Conservation (phyloP, 23 tunicate species). For the Trididemnum nubilum region DNA sequence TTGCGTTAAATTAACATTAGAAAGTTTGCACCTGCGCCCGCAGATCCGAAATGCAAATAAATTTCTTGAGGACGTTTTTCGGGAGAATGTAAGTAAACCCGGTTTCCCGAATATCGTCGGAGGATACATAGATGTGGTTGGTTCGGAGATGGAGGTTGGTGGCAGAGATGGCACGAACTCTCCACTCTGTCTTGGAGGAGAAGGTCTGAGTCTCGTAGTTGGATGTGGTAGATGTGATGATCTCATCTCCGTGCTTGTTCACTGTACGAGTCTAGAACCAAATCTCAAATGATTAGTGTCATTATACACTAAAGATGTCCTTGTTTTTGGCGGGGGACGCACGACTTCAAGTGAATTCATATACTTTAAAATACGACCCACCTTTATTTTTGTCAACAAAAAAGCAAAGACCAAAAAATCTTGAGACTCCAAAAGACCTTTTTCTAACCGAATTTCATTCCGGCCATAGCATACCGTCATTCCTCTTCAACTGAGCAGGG, state of each 20-base stretch:
- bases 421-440: too few species aligned
- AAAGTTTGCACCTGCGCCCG: conserved; percentile 98
- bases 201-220: conserved; percentile 99
- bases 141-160: conserved; percentile 98
- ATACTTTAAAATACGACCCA: neutral
- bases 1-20: too few species aligned
- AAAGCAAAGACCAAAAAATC: too few species aligned
- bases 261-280: conserved; percentile 91
- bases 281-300: too few species aligned
- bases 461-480: too few species aligned
- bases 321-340: neutral
- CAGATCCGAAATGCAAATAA: conserved; percentile 98
- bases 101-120: conserved; percentile 98
- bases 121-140: conserved; percentile 98
- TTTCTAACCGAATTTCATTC: neutral
- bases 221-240: conserved; percentile 98
- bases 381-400: too few species aligned
- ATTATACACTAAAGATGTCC: neutral
- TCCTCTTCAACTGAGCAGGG: too few species aligned
- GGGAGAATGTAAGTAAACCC: conserved; percentile 99
- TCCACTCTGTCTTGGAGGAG: conserved; percentile 99
- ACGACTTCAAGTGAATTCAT: neutral
- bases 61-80: conserved; percentile 96
- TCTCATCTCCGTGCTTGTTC: conserved; percentile 99
- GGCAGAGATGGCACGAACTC: conserved; percentile 99